A percentile compares a stretch with the other conserved stretches of the same genome.
These are phyloP conservation scores for Portevinia maculata DNA, from an alignment of 2,888 invertebrate species.

Conservation along the genomic window DNA sequence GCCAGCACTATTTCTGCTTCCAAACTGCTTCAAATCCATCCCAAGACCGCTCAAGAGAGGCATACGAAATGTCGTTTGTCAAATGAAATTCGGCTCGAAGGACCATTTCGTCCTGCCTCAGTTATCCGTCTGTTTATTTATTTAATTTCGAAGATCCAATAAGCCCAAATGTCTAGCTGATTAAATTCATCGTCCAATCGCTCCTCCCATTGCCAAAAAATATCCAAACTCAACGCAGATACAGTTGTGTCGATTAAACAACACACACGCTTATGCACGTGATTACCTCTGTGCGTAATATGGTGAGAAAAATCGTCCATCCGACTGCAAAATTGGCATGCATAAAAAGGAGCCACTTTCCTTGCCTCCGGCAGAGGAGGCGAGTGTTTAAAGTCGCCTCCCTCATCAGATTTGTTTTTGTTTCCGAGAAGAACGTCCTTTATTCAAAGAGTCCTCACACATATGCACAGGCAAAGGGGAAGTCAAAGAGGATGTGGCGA, in stretches of 20 bases:
- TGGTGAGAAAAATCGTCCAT: conserved; percentile 36
- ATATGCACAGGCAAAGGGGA: neutral
- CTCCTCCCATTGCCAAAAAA: no score
- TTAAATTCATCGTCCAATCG: no score
- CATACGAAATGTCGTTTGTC: no score
- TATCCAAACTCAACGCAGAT: no score
- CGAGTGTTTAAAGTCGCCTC: conserved; percentile 4
- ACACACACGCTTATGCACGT: conserved; percentile 16
- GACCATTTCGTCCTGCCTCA: no score
- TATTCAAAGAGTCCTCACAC: neutral
- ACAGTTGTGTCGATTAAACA: conserved; percentile 12
- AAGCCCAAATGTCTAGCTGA: no score
- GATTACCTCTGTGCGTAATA: conserved; percentile 25
- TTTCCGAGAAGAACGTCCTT: neutral
- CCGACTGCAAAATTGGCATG: conserved; percentile 32
- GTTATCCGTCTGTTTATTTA: no score
- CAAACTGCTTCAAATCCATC: no score
- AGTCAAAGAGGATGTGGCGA: conserved; percentile 36
- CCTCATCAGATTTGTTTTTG: neutral
- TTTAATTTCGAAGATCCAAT: no score
- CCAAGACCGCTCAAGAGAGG: no score
- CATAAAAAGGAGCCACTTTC: neutral
- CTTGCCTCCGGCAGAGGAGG: conserved; percentile 1
- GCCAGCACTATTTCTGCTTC: no score
- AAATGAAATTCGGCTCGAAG: no score